Base-by-base conservation (phyloP, 2,797 vertebrate species). In the Amniataba percoides region DNA sequence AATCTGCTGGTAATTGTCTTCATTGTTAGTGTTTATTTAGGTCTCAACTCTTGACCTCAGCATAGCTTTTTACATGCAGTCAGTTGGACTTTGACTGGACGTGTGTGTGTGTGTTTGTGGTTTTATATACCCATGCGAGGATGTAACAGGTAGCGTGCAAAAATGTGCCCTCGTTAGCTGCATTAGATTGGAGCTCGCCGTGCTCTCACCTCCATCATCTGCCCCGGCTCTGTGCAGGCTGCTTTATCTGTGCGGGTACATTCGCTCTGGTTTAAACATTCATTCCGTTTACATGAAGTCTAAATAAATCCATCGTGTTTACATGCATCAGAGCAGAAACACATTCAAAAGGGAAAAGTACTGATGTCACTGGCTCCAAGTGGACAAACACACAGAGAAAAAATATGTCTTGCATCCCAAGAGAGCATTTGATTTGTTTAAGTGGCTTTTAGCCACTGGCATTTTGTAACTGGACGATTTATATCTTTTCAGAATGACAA, bases 1-100 rank as follows among this genome's bases (percentile, higher is more conserved):
- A 90, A 92, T 91, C 90, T 91, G 86, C 72, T 80, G 81, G 83
- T 93, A 91, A 93, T 91, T 91, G 83, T 88, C 74, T 71, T 76
- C 88, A 84, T 87, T 88, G 87, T 92, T 89, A 76, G 81, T 77
- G 70, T 91, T 91, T 83, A 83, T 85, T 84, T 79, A 71, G 84
- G 78, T 55, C 62, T 88, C 83, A 82, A 80, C 80, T 89, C 62
- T 72, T 89, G 90, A 92, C 87, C 91, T 77, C 0, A 31, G 65
- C 19, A 31, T 53, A 72, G 71, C 61, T 68, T 85, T 40, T 64
- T 18, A 66, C 77, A 78, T 86, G 77, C 61, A 74, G 78, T 71
- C 43, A 70, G 27, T 31, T 31, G 27, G 51, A 63, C 42, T 25
- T 43, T 1, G 52, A 36, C 40, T 21, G 21, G 52, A 40, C 16